These are phyloP conservation scores for Amblyjoppa fuscipennis DNA, from an alignment of 2,888 invertebrate species.

Conservation along the genomic window DNA sequence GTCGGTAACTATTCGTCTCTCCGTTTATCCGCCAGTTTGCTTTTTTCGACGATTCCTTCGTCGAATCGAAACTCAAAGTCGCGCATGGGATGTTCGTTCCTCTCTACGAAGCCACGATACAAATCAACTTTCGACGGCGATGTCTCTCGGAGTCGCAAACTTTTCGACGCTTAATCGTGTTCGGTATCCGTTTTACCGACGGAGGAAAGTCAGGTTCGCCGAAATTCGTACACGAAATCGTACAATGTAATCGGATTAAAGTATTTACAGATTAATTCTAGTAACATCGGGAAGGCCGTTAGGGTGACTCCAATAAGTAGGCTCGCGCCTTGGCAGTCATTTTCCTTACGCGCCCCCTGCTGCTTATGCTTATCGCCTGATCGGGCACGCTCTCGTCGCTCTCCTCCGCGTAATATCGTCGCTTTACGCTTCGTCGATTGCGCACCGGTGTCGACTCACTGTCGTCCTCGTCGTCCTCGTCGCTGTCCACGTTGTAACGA, in stretches of 20 bases:
- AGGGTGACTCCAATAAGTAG: conserved; percentile 86
- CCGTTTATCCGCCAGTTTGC: not conserved
- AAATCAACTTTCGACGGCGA: not conserved
- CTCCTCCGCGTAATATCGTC: conserved; percentile 84
- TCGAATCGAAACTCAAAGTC: not conserved
- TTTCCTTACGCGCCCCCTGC: conserved; percentile 93
- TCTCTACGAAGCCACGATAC: not conserved
- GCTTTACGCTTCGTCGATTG: conserved; percentile 79
- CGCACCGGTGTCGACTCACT: conserved; percentile 77
- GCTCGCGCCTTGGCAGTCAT: conserved; percentile 93
- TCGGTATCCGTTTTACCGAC: conserved; percentile 4
- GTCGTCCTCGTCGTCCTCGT: conserved; percentile 74
- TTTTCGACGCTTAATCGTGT: not conserved
- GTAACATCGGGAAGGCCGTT: conserved; percentile 75
- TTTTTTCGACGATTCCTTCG: not conserved
- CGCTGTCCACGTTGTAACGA: conserved; percentile 82
- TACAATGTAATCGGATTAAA: conserved; percentile 25
- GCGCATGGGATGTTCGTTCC: not conserved
- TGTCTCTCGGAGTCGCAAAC: not conserved
- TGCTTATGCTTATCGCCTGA: conserved; percentile 88
- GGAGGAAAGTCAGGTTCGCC: not conserved
- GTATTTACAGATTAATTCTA: conserved; percentile 65
- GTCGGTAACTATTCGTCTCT: not conserved
- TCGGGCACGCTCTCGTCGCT: conserved; percentile 81
- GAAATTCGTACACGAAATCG: not conserved